phyloP scores from a whole-genome alignment of 2,888 invertebrate genomes.

The Hydrotaea diabolus region DNA sequence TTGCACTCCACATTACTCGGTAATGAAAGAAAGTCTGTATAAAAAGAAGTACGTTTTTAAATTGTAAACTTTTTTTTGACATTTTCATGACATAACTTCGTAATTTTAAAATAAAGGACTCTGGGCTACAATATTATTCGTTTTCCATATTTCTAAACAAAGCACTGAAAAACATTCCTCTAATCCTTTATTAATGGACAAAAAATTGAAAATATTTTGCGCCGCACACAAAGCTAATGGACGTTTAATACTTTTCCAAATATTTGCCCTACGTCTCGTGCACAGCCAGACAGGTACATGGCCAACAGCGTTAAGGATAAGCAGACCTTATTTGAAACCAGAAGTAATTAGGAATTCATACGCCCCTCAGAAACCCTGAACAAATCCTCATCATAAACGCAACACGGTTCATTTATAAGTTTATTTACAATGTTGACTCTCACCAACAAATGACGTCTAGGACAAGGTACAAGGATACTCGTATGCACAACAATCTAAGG shows the following conservation, averaged over 20 bases:
- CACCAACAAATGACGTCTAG: neutral
- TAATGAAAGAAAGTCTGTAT: no score
- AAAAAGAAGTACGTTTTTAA: no score
- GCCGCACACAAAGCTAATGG: constrained; percentile 31
- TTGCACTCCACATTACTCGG: no score
- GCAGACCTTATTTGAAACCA: neutral
- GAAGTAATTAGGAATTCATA: constrained; percentile 53
- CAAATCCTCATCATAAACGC: constrained; percentile 31
- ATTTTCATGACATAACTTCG: no score
- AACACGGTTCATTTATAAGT: neutral
- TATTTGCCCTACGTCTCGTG: constrained; percentile 44
- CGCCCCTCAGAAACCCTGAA: constrained; percentile 45
- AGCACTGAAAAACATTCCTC: neutral
- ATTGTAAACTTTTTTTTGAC: no score
- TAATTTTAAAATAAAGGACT: no score
- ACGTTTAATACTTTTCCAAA: constrained; percentile 50
- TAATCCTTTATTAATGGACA: neutral
- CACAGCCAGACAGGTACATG: neutral
- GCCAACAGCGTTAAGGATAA: neutral
- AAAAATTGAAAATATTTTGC: neutral
- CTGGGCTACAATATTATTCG: no score
- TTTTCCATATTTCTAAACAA: no score
- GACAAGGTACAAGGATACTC: constrained; percentile 11
- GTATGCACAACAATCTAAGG: neutral
- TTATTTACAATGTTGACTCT: constrained; percentile 31